Conservation (phyloP, 1,140 invertebrate species). For the Drosophila lacteicornis region DNA sequence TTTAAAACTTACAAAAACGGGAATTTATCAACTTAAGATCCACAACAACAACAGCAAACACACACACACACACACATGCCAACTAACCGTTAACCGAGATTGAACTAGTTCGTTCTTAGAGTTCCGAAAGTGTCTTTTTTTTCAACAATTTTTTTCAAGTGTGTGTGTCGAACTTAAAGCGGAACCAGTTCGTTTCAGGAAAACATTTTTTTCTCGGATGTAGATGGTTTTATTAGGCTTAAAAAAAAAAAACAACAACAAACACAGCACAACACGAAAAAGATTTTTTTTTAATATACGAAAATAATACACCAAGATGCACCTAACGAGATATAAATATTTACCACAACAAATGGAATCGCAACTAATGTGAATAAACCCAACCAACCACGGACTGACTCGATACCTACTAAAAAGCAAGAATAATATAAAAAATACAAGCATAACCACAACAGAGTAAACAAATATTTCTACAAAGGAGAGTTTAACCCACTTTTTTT, state of each 20-base stretch:
- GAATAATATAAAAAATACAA: constrained; percentile 1
- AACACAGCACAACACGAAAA: constrained; percentile 25
- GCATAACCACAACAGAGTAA: not conserved
- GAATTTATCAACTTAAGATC: constrained; percentile 6
- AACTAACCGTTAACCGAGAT: constrained; percentile 1
- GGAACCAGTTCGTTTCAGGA: constrained; percentile 12
- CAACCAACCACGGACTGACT: constrained; percentile 53
- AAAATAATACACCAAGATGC: constrained; percentile 13
- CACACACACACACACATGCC: constrained; percentile 9
- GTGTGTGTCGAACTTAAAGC: constrained; percentile 28
- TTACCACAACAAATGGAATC: constrained; percentile 8
- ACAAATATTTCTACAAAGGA: constrained; percentile 14
- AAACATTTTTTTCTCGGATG: constrained; percentile 9
- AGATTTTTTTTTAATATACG: not conserved
- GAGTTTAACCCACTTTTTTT: constrained; percentile 11
- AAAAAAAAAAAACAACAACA: constrained; percentile 20
- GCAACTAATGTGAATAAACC: constrained; percentile 34
- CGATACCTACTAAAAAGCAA: constrained; percentile 14
- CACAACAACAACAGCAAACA: constrained; percentile 16
- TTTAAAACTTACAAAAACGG: constrained; percentile 17
- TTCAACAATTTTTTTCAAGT: constrained; percentile 24
- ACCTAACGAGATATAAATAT: constrained; percentile 12
- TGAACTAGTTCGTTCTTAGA: constrained; percentile 8
- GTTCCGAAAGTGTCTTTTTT: constrained; percentile 28
- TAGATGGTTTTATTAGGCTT: constrained; percentile 20